phyloP scores from a whole-genome alignment of 2,113 vertebrate species.

The Silurus meridionalis region DNA sequence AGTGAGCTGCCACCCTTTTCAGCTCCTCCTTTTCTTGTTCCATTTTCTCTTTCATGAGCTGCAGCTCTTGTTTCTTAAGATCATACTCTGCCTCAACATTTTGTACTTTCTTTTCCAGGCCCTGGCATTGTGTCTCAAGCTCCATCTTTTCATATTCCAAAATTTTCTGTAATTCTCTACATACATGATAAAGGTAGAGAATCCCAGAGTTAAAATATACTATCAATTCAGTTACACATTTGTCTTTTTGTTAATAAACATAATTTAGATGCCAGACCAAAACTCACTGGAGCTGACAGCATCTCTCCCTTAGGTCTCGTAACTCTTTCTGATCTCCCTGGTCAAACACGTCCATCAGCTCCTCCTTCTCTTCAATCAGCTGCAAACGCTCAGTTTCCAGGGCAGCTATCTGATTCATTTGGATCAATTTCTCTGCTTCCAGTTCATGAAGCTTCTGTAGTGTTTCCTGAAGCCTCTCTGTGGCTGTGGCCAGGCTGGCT shows the following conservation, averaged over 20 bases:
- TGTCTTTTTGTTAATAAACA: neutral
- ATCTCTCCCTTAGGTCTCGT: conserved; percentile 54
- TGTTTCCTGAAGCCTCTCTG: conserved; percentile 50
- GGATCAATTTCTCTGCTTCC: conserved; percentile 56
- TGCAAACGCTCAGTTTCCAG: conserved; percentile 60
- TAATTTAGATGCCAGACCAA: neutral
- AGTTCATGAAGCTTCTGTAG: conserved; percentile 62
- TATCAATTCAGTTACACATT: neutral
- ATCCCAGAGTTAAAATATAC: neutral
- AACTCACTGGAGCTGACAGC: conserved; percentile 66
- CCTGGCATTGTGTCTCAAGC: conserved; percentile 57
- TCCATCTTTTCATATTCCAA: conserved; percentile 63
- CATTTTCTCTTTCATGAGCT: conserved; percentile 48
- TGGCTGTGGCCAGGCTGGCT: conserved; percentile 61
- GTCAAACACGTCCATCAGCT: conserved; percentile 49
- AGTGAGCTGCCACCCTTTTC: conserved; percentile 61
- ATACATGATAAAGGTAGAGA: neutral
- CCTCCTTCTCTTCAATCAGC: conserved; percentile 66
- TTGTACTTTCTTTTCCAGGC: conserved; percentile 57
- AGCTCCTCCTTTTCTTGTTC: conserved; percentile 59
- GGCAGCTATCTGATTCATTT: conserved; percentile 52
- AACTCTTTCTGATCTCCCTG: conserved; percentile 39
- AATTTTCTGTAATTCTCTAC: conserved; percentile 60
- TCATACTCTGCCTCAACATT: conserved; percentile 55
- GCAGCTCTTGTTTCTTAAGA: conserved; percentile 54